Conservation (phyloP, 2,797 vertebrate genomes). For the Pantherophis vulpinus region DNA sequence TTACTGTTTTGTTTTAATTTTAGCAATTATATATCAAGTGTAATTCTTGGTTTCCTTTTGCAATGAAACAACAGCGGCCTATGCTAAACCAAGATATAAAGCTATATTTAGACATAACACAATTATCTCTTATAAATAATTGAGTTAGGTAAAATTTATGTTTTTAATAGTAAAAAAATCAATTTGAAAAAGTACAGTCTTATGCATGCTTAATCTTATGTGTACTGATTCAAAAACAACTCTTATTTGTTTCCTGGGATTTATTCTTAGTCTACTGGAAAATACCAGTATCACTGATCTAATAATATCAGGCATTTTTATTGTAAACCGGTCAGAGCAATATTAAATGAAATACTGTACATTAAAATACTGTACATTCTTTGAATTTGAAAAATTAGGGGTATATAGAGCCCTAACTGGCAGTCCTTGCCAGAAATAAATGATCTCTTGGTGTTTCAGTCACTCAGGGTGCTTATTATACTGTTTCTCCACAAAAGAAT, state of each 20-base stretch:
- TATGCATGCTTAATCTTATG: background rate
- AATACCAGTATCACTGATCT: background rate
- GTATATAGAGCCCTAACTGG: background rate
- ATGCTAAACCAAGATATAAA: background rate
- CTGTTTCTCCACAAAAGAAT: background rate
- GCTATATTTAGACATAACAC: background rate
- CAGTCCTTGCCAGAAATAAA: background rate
- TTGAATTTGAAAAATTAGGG: background rate
- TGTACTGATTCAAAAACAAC: background rate
- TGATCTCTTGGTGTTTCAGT: background rate
- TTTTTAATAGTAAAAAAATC: background rate
- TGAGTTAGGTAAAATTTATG: background rate
- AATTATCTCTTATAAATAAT: background rate
- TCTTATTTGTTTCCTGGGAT: background rate
- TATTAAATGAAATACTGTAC: background rate
- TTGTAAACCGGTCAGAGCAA: background rate
- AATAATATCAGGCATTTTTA: background rate
- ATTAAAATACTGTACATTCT: background rate
- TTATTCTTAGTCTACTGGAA: background rate
- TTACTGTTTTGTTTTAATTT: background rate
- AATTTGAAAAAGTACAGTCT: background rate
- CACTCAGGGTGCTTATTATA: background rate
- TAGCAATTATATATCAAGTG: background rate
- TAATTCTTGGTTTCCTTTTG: background rate
- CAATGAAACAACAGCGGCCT: background rate